These are phyloP conservation scores for Teleiodes luculella DNA, from an alignment of 2,888 invertebrate genomes.

Conservation along the genomic window DNA sequence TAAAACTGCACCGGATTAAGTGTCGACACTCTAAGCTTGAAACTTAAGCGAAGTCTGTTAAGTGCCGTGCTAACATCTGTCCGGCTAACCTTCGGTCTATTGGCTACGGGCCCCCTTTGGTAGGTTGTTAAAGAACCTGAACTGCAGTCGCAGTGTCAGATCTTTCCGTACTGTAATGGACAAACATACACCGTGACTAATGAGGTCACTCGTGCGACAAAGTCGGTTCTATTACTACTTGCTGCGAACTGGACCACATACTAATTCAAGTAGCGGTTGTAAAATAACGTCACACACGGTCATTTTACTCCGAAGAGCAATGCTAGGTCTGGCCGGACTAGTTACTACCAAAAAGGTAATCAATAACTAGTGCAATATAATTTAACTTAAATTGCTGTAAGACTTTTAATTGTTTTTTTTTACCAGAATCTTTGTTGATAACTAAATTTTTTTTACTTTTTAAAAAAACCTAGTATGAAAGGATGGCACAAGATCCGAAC, in stretches of 20 bases:
- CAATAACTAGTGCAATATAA: no score
- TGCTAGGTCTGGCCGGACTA: no score
- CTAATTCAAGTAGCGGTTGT: no score
- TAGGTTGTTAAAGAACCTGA: slow-evolving; percentile 96
- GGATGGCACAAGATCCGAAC: neutral
- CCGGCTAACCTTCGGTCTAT: slow-evolving; percentile 77
- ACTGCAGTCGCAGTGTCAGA: slow-evolving; percentile 95
- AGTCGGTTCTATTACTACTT: slow-evolving; percentile 7
- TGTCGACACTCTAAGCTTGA: slow-evolving; percentile 59
- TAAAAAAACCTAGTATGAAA: no score
- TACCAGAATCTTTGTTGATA: no score
- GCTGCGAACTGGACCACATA: slow-evolving; percentile 10
- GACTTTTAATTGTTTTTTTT: no score
- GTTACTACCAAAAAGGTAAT: no score
- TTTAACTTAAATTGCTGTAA: no score
- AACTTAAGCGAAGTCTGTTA: slow-evolving; percentile 64
- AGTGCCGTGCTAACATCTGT: slow-evolving; percentile 61
- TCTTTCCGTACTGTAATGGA: slow-evolving; percentile 95
- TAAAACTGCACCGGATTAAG: slow-evolving; percentile 65
- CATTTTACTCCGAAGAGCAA: no score
- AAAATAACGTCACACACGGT: no score
- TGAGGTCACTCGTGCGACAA: neutral
- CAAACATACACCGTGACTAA: slow-evolving; percentile 53
- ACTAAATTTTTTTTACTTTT: no score
- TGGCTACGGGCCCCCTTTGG: slow-evolving; percentile 93